These are phyloP conservation scores for Pandemis corylana DNA, from an alignment of 2,888 invertebrate species.

Conservation along the genomic window DNA sequence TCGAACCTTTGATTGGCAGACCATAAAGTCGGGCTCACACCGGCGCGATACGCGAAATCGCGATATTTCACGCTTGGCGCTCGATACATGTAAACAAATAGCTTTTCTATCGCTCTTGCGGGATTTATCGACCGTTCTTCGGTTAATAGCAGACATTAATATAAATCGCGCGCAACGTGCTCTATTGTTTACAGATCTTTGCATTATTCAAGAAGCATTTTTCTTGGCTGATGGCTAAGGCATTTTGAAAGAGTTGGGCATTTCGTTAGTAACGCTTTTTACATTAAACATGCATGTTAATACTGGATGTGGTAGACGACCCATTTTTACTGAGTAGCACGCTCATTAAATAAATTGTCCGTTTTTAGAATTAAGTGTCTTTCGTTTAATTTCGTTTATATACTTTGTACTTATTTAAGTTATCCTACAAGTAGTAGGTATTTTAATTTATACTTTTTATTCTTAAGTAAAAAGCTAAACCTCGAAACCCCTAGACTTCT, in stretches of 20 bases:
- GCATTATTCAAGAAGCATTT: constrained; percentile 43
- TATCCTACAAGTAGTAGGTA: too few species aligned
- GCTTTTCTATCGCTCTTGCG: constrained; percentile 65
- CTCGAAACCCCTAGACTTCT: too few species aligned
- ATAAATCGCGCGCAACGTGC: constrained; percentile 56
- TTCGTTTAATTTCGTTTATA: too few species aligned
- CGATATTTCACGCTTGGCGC: constrained; percentile 48
- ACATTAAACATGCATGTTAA: not conserved
- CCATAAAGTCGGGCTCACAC: constrained; percentile 42
- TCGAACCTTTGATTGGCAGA: constrained; percentile 42
- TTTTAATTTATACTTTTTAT: too few species aligned
- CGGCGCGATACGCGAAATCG: constrained; percentile 44
- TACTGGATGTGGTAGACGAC: not conserved
- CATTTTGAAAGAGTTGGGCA: not conserved
- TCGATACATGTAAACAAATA: constrained; percentile 64
- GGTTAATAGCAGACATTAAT: constrained; percentile 74
- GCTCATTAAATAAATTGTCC: too few species aligned
- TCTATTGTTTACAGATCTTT: constrained; percentile 40
- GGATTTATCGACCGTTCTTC: constrained; percentile 63
- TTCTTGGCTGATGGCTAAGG: constrained; percentile 14
- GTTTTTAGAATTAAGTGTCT: too few species aligned
- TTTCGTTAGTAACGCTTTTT: not conserved
- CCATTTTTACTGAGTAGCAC: not conserved
- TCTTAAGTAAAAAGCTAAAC: too few species aligned
- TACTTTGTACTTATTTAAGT: too few species aligned